Conservation (phyloP, 1,140 invertebrate species). For the Drosophila funebris region DNA sequence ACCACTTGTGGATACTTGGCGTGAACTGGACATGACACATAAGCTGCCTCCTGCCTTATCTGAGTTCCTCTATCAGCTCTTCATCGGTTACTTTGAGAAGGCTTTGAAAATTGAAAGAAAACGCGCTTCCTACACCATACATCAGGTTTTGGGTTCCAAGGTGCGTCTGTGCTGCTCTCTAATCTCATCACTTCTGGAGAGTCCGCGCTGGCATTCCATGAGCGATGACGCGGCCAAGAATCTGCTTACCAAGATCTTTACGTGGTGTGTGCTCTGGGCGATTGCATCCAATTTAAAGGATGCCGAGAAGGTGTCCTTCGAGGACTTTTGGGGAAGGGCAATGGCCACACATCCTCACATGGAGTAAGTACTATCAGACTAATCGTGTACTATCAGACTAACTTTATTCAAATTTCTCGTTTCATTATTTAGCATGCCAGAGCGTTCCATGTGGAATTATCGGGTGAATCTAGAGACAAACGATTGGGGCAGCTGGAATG, state of each 20-base stretch:
- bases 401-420: neutral
- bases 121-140: slow-evolving; percentile 87
- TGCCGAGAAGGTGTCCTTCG: slow-evolving; percentile 87
- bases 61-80: slow-evolving; percentile 86
- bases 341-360: slow-evolving; percentile 54
- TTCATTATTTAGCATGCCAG: slow-evolving; percentile 85
- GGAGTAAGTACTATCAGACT: slow-evolving; percentile 33
- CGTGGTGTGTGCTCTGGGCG: slow-evolving; percentile 87
- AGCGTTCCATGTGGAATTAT: slow-evolving; percentile 89
- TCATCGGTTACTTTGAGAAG: slow-evolving; percentile 87
- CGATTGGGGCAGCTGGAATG: slow-evolving; percentile 90
- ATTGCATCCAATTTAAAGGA: slow-evolving; percentile 92
- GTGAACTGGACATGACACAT: slow-evolving; percentile 85
- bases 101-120: slow-evolving; percentile 88
- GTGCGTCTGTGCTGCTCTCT: slow-evolving; percentile 89
- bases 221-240: slow-evolving; percentile 39
- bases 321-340: slow-evolving; percentile 84
- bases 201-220: slow-evolving; percentile 52
- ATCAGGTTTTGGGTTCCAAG: slow-evolving; percentile 93
- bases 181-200: slow-evolving; percentile 87
- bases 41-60: slow-evolving; percentile 85
- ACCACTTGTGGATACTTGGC: slow-evolving; percentile 92
- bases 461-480: slow-evolving; percentile 88
- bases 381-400: neutral
- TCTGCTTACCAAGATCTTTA: slow-evolving; percentile 72